Percentiles rank a stretch among this genome's conserved stretches.
These are phyloP conservation scores for Gallinago solitaria DNA, from an alignment of 2,797 vertebrate genomes.

Conservation along the genomic window DNA sequence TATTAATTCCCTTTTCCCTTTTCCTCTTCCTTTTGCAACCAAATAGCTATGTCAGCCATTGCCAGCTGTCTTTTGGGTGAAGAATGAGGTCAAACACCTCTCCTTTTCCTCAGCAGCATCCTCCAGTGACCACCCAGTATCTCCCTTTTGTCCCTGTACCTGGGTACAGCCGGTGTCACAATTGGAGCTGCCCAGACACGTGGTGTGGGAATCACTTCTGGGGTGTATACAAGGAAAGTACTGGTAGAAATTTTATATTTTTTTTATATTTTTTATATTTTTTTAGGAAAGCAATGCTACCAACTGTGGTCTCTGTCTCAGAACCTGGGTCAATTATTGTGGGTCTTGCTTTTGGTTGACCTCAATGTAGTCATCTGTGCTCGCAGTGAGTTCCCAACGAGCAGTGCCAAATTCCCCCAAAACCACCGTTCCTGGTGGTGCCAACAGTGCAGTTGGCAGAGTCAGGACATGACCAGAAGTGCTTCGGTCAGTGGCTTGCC, in stretches of 20 bases:
- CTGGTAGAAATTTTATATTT: no score
- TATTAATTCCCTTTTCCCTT: not conserved
- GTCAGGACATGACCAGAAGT: not conserved
- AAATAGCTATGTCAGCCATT: rapidly evolving
- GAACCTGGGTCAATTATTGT: not conserved
- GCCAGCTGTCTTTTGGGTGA: not conserved
- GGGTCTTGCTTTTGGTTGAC: not conserved
- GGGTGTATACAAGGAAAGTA: rapidly evolving
- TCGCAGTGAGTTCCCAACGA: not conserved
- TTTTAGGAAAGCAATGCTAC: not conserved
- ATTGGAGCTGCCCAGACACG: not conserved
- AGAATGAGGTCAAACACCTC: not conserved
- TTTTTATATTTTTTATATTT: not conserved
- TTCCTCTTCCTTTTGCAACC: not conserved
- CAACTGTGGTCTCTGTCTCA: not conserved
- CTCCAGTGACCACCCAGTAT: not conserved
- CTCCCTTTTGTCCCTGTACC: not conserved
- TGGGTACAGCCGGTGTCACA: not conserved
- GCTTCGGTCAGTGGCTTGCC: not conserved
- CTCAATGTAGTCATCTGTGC: not conserved
- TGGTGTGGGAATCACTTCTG: not conserved
- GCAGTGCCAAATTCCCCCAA: not conserved
- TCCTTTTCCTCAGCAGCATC: not conserved
- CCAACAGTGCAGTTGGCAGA: not conserved
- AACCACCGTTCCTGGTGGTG: not conserved